Evolutionary conservation across 2,888 invertebrate species (phyloP).

Genomic region (Cosmia trapezina): DNA sequence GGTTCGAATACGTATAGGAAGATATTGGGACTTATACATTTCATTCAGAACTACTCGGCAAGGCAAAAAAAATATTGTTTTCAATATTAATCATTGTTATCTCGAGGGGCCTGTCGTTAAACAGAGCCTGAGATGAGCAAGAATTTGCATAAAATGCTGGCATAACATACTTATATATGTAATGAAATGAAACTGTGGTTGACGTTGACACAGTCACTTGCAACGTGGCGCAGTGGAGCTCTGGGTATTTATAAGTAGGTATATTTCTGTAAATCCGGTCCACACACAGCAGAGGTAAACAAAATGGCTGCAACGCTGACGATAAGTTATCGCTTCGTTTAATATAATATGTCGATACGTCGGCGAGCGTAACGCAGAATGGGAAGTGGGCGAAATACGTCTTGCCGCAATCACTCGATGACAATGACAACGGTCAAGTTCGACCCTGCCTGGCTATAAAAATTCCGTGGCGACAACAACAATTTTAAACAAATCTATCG

Average conservation of each 20-base stretch:
- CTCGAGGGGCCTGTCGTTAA: slow-evolving; percentile 21
- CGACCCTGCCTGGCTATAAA: background rate
- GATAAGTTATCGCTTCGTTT: slow-evolving; percentile 69
- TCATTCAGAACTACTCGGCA: slow-evolving; percentile 11
- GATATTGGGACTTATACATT: background rate
- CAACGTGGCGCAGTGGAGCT: slow-evolving; percentile 19
- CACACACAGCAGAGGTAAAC: slow-evolving; percentile 61
- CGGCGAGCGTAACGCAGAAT: slow-evolving; percentile 52
- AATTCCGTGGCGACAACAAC: background rate
- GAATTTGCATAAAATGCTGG: slow-evolving; percentile 34
- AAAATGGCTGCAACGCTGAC: slow-evolving; percentile 70
- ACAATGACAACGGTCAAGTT: slow-evolving; percentile 17
- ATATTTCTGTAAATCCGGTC: slow-evolving; percentile 53
- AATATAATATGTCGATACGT: slow-evolving; percentile 61
- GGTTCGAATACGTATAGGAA: background rate
- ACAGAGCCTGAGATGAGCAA: slow-evolving; percentile 20
- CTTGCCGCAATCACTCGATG: slow-evolving; percentile 43
- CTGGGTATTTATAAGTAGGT: slow-evolving; percentile 56
- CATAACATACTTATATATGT: slow-evolving; percentile 30
- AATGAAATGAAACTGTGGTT: slow-evolving; percentile 44
- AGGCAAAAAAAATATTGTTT: slow-evolving; percentile 12
- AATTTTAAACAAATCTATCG: background rate
- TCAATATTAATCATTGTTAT: slow-evolving; percentile 19
- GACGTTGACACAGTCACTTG: slow-evolving; percentile 40
- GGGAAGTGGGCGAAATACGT: slow-evolving; percentile 53